phyloP scores from a whole-genome alignment of 2,888 invertebrate species.

The Hypena proboscidalis region DNA sequence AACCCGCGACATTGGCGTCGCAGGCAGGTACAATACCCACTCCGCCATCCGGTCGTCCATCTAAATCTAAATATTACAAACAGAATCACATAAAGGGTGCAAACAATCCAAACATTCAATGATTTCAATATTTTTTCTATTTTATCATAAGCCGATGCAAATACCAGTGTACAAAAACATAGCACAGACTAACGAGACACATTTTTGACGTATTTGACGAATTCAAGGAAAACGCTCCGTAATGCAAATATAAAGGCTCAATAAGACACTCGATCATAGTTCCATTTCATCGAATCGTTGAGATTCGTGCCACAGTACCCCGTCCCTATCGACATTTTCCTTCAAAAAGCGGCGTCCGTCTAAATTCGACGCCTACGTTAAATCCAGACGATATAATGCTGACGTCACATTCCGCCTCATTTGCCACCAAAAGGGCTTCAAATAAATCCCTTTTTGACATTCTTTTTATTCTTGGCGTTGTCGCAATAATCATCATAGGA shows the following conservation, averaged over 20 bases:
- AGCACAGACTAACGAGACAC: neutral
- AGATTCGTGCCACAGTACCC: slow-evolving; percentile 21
- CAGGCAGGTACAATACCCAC: no score
- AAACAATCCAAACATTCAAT: no score
- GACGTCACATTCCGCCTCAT: slow-evolving; percentile 67
- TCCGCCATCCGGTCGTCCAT: no score
- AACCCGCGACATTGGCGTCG: no score
- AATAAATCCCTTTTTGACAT: slow-evolving; percentile 65
- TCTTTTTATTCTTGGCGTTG: slow-evolving; percentile 58
- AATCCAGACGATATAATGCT: slow-evolving; percentile 51
- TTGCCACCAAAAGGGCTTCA: slow-evolving; percentile 60
- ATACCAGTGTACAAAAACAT: no score
- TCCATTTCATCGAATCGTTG: slow-evolving; percentile 23
- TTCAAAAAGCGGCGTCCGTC: slow-evolving; percentile 37
- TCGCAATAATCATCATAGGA: slow-evolving; percentile 47
- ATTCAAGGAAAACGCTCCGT: slow-evolving; percentile 7
- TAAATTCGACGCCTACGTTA: slow-evolving; percentile 46
- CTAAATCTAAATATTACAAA: no score
- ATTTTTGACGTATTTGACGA: neutral
- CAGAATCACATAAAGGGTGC: no score
- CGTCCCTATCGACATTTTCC: slow-evolving; percentile 29
- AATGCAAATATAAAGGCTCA: slow-evolving; percentile 30
- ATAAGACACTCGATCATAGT: slow-evolving; percentile 28
- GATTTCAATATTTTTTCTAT: no score
- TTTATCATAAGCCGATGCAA: no score